phyloP scores from a whole-genome alignment of 2,113 vertebrate genomes.

The Xiphias gladius region DNA sequence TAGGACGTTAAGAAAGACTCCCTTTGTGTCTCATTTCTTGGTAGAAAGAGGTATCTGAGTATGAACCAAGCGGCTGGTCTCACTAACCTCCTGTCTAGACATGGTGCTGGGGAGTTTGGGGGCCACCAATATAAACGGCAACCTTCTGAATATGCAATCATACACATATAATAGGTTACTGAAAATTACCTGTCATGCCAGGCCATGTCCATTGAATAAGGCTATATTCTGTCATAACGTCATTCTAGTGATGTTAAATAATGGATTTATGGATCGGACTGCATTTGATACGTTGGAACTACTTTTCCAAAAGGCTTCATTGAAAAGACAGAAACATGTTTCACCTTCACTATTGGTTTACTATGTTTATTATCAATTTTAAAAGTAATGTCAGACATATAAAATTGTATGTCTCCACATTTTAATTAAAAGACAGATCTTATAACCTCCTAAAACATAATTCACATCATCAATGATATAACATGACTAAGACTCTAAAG shows the following conservation, averaged over 20 bases:
- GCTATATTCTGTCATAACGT: slow-evolving; percentile 38
- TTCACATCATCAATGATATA: not conserved
- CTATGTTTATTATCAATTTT: not conserved
- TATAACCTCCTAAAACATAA: not conserved
- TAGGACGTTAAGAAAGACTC: slow-evolving; percentile 57
- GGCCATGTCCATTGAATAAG: slow-evolving; percentile 6
- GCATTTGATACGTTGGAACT: not conserved
- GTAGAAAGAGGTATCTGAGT: slow-evolving; percentile 71
- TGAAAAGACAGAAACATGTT: not conserved
- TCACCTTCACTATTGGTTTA: not conserved
- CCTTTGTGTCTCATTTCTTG: slow-evolving; percentile 73
- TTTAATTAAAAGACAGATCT: not conserved
- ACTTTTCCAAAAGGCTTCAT: slow-evolving; percentile 3
- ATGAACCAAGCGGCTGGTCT: slow-evolving; percentile 85
- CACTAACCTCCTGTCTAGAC: slow-evolving; percentile 86
- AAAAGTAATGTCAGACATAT: not conserved
- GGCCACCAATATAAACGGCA: slow-evolving; percentile 75
- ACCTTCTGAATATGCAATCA: slow-evolving; percentile 81
- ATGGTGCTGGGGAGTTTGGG: slow-evolving; percentile 66
- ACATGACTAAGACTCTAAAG: not conserved
- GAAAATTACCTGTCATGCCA: slow-evolving; percentile 52
- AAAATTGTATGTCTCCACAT: not conserved
- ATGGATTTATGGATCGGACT: slow-evolving; percentile 23
- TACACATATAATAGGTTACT: slow-evolving; percentile 52
- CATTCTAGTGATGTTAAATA: slow-evolving; percentile 24